These are phyloP conservation scores for Spilarctia lutea DNA, from an alignment of 2,888 invertebrate genomes.

Conservation along the genomic window DNA sequence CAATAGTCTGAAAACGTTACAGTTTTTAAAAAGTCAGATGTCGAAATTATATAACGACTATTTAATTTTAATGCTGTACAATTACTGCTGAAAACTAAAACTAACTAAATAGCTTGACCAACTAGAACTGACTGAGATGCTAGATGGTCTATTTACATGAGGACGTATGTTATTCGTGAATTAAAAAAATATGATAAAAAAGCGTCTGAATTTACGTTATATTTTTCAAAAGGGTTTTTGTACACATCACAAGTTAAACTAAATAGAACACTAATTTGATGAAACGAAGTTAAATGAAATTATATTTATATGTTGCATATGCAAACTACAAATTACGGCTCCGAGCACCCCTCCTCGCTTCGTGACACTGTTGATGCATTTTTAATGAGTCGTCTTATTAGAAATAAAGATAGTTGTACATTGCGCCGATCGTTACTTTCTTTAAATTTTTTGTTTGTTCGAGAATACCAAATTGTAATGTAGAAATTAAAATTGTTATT, in stretches of 20 bases:
- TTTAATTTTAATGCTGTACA: too few relatives aligned
- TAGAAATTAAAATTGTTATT: neutral
- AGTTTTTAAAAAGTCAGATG: too few relatives aligned
- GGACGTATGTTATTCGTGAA: neutral
- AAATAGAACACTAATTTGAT: neutral
- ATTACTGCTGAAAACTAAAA: too few relatives aligned
- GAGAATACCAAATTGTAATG: neutral
- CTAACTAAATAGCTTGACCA: too few relatives aligned
- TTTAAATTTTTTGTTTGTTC: neutral
- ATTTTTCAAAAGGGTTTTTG: neutral
- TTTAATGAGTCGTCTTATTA: slow-evolving; percentile 23
- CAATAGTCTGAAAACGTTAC: too few relatives aligned
- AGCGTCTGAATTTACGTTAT: neutral
- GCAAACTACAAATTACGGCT: neutral
- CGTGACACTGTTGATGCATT: slow-evolving; percentile 26
- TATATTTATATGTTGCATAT: neutral
- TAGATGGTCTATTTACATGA: neutral
- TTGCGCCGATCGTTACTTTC: neutral
- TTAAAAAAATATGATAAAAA: neutral
- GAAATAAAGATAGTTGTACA: slow-evolving; percentile 9
- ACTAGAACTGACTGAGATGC: too few relatives aligned
- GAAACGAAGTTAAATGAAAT: neutral
- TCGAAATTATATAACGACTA: too few relatives aligned
- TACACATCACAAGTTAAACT: neutral
- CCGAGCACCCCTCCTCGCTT: neutral